Evolutionary conservation across 2,113 vertebrate genomes (phyloP), one percentile per base, ranked within the genome.

Genomic region (Leiothrix lutea): DNA sequence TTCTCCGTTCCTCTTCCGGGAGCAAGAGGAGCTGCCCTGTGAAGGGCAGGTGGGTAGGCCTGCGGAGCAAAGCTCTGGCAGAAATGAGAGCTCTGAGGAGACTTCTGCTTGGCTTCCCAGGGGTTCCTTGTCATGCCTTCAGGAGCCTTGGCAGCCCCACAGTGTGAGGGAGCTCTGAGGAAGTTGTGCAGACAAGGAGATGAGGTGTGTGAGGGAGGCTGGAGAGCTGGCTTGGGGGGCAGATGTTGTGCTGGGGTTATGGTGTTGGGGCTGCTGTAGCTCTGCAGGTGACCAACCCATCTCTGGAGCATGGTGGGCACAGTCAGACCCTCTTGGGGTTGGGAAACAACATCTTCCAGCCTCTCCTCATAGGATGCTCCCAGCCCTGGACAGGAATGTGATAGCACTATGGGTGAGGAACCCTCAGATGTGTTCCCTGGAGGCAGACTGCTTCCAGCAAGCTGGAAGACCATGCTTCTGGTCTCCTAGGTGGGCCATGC

Each of bases 401-500:
- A 7, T 75, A 25, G 28, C 40, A 6, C 26, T 14, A 0, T 14
- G n/a, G 13, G 3, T 1, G 4, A 83, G 31, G 35, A 72, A 13
- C 12, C 14, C 19, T 75, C 0, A 0, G 31, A 7, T 14, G 26
- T 35, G 14, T 33, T 80, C 6, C 33, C 14, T 2, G 5, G 54
- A 35, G 64, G 64, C 23, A 33, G 40, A 65, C 65, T 0, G 1
- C 38, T 44, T 50, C 36, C 60, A 81, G 42, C 50, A 33, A 31
- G 26, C 24, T 38, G 47, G 50, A 48, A 57, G 10, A 12, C 29
- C 7, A 11, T 65, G n/a, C 2, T 2, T 40, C n/a, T 75, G 79
- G 5, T 77, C 31, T 86, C 22, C 25, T 31, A 47, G 31, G 50
- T 62, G 47, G 33, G 14, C 38, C 29, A 4, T 31, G 31, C 67